Evolutionary conservation across 2,888 invertebrate species (phyloP).

Genomic region (Dasypolia templi): DNA sequence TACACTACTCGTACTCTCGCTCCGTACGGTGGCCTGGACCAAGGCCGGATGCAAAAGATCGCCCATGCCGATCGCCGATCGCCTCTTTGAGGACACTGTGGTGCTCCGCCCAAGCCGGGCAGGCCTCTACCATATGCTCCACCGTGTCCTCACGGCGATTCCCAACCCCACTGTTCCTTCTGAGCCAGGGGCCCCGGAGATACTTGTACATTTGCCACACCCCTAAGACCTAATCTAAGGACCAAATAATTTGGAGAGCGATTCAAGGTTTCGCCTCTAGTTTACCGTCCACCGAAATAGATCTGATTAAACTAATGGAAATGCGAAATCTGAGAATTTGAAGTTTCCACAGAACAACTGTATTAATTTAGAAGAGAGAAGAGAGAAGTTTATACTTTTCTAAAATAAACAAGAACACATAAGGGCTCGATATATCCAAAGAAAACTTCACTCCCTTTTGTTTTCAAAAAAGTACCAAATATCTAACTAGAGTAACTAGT

Average conservation of each 20-base stretch:
- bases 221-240: background rate
- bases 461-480: conserved; percentile 1
- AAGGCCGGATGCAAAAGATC: too few relatives aligned
- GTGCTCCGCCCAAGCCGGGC: too few relatives aligned
- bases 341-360: background rate
- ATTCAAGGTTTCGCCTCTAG: background rate
- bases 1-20: too few relatives aligned
- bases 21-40: too few relatives aligned
- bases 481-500: background rate
- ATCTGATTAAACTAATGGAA: background rate
- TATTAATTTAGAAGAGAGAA: background rate
- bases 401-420: background rate
- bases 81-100: too few relatives aligned
- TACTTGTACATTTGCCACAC: too few relatives aligned
- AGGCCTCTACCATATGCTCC: too few relatives aligned
- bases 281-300: background rate
- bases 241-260: background rate
- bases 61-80: too few relatives aligned
- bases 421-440: background rate
- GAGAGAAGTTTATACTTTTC: too few relatives aligned
- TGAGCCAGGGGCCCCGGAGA: too few relatives aligned
- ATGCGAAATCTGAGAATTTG: background rate
- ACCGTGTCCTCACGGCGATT: too few relatives aligned
- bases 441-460: background rate
- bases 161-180: too few relatives aligned